Conservation (phyloP, 2,797 vertebrate species). For the Brachyalestes nurse region DNA sequence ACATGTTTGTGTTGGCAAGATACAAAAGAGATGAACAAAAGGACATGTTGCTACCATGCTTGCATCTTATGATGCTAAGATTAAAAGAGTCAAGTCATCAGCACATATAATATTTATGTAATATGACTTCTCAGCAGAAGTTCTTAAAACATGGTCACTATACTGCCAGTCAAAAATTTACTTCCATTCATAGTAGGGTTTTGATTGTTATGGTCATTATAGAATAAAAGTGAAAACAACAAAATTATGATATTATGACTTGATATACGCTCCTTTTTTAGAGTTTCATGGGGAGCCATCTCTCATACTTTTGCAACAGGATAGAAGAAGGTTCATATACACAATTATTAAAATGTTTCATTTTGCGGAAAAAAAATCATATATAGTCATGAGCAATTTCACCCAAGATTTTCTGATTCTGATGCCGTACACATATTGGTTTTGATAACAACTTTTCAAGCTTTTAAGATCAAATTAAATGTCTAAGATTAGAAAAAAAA, state of each 20-base stretch:
- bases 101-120: not conserved
- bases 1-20: conserved; percentile 45
- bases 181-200: not conserved
- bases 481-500: too few species aligned
- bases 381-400: too few species aligned
- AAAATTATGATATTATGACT: not conserved
- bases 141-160: not conserved
- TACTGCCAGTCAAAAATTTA: not conserved
- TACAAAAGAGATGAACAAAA: conserved; percentile 47
- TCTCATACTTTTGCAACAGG: too few species aligned
- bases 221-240: not conserved
- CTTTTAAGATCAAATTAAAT: too few species aligned
- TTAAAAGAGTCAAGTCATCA: not conserved
- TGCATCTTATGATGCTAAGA: not conserved
- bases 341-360: too few species aligned
- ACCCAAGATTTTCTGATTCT: too few species aligned
- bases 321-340: too few species aligned
- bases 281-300: too few species aligned
- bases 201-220: not conserved
- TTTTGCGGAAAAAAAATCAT: too few species aligned
- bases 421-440: too few species aligned
- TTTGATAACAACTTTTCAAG: too few species aligned
- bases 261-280: too few species aligned
- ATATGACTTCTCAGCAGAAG: not conserved
- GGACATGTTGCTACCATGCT: conserved; percentile 7